phyloP scores from a whole-genome alignment of 2,888 invertebrate genomes.

The Platerodrilus igneus region DNA sequence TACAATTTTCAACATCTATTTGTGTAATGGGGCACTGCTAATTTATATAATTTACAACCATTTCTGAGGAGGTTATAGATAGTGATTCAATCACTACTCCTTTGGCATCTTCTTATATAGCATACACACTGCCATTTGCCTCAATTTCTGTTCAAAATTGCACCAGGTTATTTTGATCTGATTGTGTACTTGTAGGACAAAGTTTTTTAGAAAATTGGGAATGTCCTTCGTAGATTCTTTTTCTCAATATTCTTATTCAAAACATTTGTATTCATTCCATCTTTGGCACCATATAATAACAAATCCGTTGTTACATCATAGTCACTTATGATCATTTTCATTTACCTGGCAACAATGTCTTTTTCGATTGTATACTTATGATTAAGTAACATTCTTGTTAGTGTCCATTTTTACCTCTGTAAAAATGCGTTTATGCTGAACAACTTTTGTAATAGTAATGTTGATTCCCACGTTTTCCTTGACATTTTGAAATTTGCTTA shows the following conservation, averaged over 20 bases:
- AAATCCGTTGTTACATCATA: too few species aligned
- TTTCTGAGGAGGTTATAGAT: too few species aligned
- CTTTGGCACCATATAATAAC: too few species aligned
- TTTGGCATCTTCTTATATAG: constrained; percentile 7
- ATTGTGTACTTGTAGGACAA: constrained; percentile 6
- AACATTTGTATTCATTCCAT: too few species aligned
- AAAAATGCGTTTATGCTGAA: too few species aligned
- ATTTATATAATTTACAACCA: too few species aligned
- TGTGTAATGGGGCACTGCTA: too few species aligned
- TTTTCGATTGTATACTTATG: too few species aligned
- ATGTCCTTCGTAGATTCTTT: constrained; percentile 7
- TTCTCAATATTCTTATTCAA: constrained; percentile 4
- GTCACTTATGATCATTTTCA: too few species aligned
- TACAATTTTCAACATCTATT: too few species aligned
- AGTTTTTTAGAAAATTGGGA: constrained; percentile 4
- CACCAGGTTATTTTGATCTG: constrained; percentile 6
- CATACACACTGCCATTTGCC: too few species aligned
- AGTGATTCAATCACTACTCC: too few species aligned
- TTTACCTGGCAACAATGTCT: neutral
- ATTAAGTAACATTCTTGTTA: constrained; percentile 4
- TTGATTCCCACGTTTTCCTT: constrained; percentile 3
- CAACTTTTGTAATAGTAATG: constrained; percentile 6
- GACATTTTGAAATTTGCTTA: constrained; percentile 7
- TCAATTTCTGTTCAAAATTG: constrained; percentile 6
- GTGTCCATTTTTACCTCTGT: constrained; percentile 3